Base-by-base conservation (phyloP, 1,140 invertebrate genomes). In the Venturia canescens region DNA sequence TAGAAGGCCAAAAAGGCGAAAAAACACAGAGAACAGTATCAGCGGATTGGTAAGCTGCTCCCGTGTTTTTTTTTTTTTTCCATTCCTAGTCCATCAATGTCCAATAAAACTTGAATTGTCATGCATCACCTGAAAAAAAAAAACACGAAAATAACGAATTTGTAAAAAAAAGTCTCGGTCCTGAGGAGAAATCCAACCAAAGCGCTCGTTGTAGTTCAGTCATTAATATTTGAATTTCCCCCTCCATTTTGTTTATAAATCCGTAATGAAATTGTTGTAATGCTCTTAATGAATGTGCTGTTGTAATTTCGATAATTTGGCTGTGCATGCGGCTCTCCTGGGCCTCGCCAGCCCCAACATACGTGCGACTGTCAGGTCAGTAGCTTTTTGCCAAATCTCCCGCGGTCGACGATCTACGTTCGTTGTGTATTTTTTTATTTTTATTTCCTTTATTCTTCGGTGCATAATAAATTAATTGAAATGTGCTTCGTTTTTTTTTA, bases 41-140 rank as follows among this genome's bases (percentile, higher is more conserved):
- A 96, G 91, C 94, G 96, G 92, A 95, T 96, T 94, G 95, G 96
- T 96, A 96, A 96, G 95, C 89, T 91, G 89, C 90, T 91, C 89
- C 86, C 87, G 66, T 87, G 81, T 72, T 29, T 69, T 48, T 26
- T 31, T 29, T 29, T 66, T 75, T 60, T 72, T 75, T 60, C 63
- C 74, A 79, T 79, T 76, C 60, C 13, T 80, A 67, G 38, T 34
- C 72, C n/a, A 67, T 60, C 57, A 31, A 23, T 74, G 31, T 75
- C 34, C 71, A 9, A 75, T 26, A 11, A 48, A 57, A 77, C 26
- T 60, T 66, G 18, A 77, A 38, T 60, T 60, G 29, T 77, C 44
- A 71, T 57, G 50, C 76, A 53, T 78, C 74, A 18, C 71, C 69
- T 69, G 57, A 27, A 60, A 27, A 38, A 31, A 3, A 63, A 23